Evolutionary conservation across 2,797 vertebrate species (phyloP), one percentile per base, ranked within the genome.

Genomic region (Epinephelus malabaricus): DNA sequence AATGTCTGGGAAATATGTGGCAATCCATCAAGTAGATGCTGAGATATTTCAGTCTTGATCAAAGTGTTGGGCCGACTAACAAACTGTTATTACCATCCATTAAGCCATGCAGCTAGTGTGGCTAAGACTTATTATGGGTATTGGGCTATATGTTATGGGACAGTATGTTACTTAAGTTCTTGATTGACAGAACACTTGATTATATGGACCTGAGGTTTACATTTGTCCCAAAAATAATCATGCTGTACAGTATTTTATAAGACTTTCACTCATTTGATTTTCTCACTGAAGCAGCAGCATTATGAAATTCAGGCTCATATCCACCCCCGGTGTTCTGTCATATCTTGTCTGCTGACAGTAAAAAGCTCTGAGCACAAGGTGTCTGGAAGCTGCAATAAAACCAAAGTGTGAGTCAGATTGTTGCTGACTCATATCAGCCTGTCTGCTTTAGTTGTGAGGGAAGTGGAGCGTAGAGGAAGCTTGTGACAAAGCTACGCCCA

Each of bases 391-490:
- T 69, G 82, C 27, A 76, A 61, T 89, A 79, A 88, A 90, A 65
- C 49, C 13, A 12, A 68, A 69, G 60, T 11, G 69, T 93, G 89
- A 90, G 78, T 87, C 88, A 86, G 72, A 27, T 71, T 51, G 73
- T 7, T 61, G 83, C 87, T 94, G 93, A 94, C 73, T 95, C 92
- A 94, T 87, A 70, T 56, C 55, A 69, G 87, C 72, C 81, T 77
- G 89, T 90, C 88, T 92, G 86, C 79, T 81, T 54, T 25, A 69
- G 82, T 30, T 56, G 61, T 66, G 72, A 71, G 89, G 89, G 92
- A 93, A 92, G 83, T 73, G 68, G 45, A 86, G 86, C 12, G 34
- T 78, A 63, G 72, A 86, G 92, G 90, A 92, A 92, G 86, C 87
- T 80, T 1, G n/a, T 84, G 89, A 92, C 86, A 89, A 86, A 91